Conservation (phyloP, 2,797 vertebrate species). For the Pteronotus mesoamericanus region DNA sequence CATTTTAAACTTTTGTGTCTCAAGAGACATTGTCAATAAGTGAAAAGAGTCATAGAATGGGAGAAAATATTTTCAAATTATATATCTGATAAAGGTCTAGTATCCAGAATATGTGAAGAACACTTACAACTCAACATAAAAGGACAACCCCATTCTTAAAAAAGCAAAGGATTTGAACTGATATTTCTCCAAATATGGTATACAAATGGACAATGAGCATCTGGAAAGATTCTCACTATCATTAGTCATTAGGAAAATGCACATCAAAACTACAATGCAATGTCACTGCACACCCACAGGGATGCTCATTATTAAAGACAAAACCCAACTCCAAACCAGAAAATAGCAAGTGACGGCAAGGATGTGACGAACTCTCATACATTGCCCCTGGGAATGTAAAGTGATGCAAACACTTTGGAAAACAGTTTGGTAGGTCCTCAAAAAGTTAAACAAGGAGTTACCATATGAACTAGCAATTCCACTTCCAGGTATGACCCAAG, state of each 20-base stretch:
- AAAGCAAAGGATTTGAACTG: background rate
- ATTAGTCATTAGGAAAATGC: background rate
- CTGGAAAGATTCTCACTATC: background rate
- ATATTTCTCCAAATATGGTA: background rate
- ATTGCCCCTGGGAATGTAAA: background rate
- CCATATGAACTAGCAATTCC: background rate
- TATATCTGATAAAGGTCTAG: background rate
- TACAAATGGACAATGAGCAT: background rate
- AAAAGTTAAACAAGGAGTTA: background rate
- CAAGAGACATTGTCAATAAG: background rate
- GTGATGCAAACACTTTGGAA: background rate
- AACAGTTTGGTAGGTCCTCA: background rate
- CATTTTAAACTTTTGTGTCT: background rate
- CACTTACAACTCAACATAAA: background rate
- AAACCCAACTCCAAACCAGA: background rate
- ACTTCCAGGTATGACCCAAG: background rate
- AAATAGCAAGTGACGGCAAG: background rate
- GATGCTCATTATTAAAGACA: background rate
- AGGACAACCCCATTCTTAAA: background rate
- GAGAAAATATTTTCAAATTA: constrained; percentile 8
- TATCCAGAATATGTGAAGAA: background rate
- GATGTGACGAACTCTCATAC: background rate
- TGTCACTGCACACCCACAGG: background rate
- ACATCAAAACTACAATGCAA: background rate
- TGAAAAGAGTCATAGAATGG: background rate